Evolutionary conservation across 2,888 invertebrate species (phyloP).

Genomic region (Lithophane leautieri): DNA sequence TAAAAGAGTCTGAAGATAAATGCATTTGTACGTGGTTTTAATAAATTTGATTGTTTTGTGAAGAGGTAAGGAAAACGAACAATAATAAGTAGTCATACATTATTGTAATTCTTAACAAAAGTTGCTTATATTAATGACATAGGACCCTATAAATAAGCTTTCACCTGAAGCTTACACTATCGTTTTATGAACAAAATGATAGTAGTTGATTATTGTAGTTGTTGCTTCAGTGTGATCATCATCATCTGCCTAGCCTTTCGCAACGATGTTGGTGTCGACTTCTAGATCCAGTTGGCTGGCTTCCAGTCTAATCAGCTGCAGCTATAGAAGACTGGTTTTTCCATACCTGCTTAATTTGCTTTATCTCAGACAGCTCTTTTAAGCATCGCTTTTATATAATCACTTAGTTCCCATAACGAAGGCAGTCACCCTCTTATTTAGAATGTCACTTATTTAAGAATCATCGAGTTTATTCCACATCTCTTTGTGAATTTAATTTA

Average conservation of each 20-base stretch:
- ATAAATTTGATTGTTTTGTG: neutral
- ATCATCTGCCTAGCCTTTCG: neutral
- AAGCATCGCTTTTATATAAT: neutral
- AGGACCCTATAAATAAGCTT: too few species aligned
- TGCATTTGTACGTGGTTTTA: neutral
- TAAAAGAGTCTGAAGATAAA: slow-evolving; percentile 16
- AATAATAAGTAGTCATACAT: neutral
- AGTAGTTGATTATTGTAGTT: too few species aligned
- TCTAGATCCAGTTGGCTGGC: too few species aligned
- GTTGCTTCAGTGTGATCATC: neutral
- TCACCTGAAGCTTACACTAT: too few species aligned
- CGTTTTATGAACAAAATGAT: too few species aligned
- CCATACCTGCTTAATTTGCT: too few species aligned
- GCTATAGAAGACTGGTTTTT: too few species aligned
- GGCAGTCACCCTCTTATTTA: neutral
- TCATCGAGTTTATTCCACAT: slow-evolving; percentile 67
- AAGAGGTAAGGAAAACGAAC: too few species aligned
- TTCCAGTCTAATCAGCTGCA: too few species aligned
- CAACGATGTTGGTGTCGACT: too few species aligned
- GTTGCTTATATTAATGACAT: neutral
- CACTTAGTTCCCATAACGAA: neutral
- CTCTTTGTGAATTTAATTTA: slow-evolving; percentile 81
- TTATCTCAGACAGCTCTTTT: neutral
- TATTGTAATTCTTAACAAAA: neutral
- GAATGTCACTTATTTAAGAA: slow-evolving; percentile 66